A percentile compares a stretch with the other conserved stretches of the same genome.
Evolutionary conservation across 2,888 invertebrate species (phyloP).

Genomic region (Xanthorhoe spadicearia): DNA sequence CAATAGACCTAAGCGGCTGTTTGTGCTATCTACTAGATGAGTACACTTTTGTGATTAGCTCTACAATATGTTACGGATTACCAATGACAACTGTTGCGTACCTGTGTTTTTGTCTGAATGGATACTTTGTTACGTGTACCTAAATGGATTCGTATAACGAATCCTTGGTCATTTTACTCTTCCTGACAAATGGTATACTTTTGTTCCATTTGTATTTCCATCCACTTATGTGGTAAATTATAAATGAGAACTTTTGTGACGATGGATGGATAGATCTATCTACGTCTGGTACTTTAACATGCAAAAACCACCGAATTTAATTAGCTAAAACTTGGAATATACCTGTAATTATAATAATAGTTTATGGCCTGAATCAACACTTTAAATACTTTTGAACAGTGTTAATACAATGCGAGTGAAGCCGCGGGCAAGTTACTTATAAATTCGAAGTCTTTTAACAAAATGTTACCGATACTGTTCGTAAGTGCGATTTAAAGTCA

Average conservation of each 20-base stretch:
- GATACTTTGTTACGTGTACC: not conserved
- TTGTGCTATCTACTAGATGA: conserved; percentile 59
- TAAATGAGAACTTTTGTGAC: no score
- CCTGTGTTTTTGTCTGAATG: conserved; percentile 5
- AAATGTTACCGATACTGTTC: not conserved
- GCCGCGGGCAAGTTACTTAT: not conserved
- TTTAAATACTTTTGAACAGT: not conserved
- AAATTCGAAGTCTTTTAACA: not conserved
- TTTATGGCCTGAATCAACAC: no score
- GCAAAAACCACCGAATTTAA: no score
- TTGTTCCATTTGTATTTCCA: no score
- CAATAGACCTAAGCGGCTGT: conserved; percentile 69
- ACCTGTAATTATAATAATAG: no score
- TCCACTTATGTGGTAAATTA: no score
- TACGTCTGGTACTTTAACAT: no score
- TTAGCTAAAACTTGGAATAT: no score
- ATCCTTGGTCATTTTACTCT: no score
- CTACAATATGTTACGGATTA: conserved; percentile 52
- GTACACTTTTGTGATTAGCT: conserved; percentile 68
- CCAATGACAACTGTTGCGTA: conserved; percentile 36
- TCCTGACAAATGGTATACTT: no score
- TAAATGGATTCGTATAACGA: no score
- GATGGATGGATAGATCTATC: no score
- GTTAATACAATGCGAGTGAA: not conserved
- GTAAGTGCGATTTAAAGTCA: not conserved